Evolutionary conservation across 1,140 invertebrate genomes (phyloP).

Genomic region (Drosophila neocordata): DNA sequence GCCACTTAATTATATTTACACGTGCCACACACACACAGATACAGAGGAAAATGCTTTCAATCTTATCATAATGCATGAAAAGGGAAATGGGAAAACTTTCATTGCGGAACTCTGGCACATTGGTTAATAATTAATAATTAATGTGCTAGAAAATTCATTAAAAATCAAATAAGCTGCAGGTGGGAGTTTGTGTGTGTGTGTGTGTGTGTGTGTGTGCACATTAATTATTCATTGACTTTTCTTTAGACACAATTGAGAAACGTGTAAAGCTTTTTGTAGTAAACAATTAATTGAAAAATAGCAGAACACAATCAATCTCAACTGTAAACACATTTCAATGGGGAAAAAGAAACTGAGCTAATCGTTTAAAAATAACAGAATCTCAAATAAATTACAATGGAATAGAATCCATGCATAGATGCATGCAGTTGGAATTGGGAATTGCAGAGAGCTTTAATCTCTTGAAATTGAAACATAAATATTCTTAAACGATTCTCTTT

Average conservation of each 20-base stretch:
- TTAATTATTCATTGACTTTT: conserved; percentile 53
- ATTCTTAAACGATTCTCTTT: too few relatives aligned
- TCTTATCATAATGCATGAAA: not conserved
- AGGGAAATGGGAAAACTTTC: conserved; percentile 22
- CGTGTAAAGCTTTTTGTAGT: conserved; percentile 39
- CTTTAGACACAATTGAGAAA: conserved; percentile 48
- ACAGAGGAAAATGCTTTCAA: too few relatives aligned
- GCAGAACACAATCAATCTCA: conserved; percentile 42
- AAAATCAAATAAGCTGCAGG: conserved; percentile 44
- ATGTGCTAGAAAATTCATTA: conserved; percentile 66
- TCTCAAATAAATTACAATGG: not conserved
- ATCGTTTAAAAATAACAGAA: conserved; percentile 57
- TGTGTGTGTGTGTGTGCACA: conserved; percentile 24
- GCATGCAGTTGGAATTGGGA: too few relatives aligned
- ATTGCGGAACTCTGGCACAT: conserved; percentile 65
- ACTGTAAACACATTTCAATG: conserved; percentile 51
- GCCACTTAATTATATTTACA: not conserved
- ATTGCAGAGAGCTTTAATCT: conserved; percentile 19
- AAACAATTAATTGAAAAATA: conserved; percentile 54
- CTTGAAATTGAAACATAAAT: too few relatives aligned
- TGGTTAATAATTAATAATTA: conserved; percentile 70
- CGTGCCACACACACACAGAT: conserved; percentile 26
- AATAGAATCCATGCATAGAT: conserved; percentile 16
- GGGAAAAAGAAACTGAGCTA: conserved; percentile 38
- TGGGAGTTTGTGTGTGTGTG: not conserved